Base-by-base conservation (phyloP, 2,113 vertebrate species). In the Falco punctatus region DNA sequence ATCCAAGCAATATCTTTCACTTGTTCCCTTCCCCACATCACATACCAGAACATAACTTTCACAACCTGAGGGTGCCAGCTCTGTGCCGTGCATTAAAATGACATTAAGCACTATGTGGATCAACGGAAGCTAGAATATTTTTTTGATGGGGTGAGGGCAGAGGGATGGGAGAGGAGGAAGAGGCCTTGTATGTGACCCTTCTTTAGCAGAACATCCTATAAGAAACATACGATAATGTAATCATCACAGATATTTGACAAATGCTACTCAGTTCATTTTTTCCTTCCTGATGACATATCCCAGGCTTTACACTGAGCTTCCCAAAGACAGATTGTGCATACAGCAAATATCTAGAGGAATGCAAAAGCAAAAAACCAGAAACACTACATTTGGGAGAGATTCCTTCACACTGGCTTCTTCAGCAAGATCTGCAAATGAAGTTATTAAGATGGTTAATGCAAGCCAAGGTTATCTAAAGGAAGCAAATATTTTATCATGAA, bases 201-300 rank as follows among this genome's bases (percentile, higher is more conserved):
- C 93, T 64, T 90, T 85, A 94, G 80, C 84, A 92, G 88, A 94
- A 73, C 85, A 79, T 93, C 90, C 70, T 73, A 82, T 58, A 70
- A 89, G 65, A 96, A 92, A 87, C 96, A 96, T 96, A 95, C 95
- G 96, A 96, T 97, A 97, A 97, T 95, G 88, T 89, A 96, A 97
- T 97, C 96, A 96, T 84, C 48, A 18, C 66, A 92, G 86, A 95
- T 96, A 96, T 93, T 97, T 96, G 94, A 97, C 85, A 91, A 95
- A 97, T 92, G 79, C 33, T 95, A 89, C 73, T 87, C 96, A 95
- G 93, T 85, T 96, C 90, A 91, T 96, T 95, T 97, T 96, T 96
- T 85, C 61, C 46, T 84, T 95, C 79, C 79, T 58, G 94, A 95
- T 96, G 95, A 97, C 95, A 95, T 94, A 96, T 92, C 91, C 95